These are phyloP conservation scores for Drosophila santomea DNA, from an alignment of 1,140 invertebrate species.

Conservation along the genomic window DNA sequence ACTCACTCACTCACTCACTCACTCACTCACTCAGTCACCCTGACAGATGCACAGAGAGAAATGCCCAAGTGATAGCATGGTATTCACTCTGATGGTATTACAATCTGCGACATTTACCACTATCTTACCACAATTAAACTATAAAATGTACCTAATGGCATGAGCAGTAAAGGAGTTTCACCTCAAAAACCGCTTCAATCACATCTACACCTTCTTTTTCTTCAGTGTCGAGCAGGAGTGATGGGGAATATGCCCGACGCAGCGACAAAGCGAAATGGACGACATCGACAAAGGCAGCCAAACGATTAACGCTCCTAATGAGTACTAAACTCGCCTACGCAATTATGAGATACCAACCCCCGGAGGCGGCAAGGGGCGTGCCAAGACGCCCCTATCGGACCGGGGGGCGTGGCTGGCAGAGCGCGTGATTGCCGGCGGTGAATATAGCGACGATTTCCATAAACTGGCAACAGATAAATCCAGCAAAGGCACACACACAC, in stretches of 20 bases:
- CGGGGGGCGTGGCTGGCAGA: conserved; percentile 21
- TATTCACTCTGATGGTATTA: no score
- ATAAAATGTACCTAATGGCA: no score
- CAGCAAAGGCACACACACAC: background rate
- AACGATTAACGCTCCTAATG: conserved; percentile 79
- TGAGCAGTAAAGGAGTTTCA: no score
- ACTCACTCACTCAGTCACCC: background rate
- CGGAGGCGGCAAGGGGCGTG: background rate
- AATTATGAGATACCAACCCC: conserved; percentile 72
- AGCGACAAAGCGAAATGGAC: conserved; percentile 45
- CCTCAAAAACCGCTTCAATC: no score
- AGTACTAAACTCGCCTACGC: conserved; percentile 77
- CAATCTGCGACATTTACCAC: no score
- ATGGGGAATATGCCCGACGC: background rate
- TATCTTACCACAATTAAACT: no score
- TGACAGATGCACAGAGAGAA: background rate
- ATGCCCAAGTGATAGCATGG: background rate
- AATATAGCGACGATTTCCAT: conserved; percentile 25
- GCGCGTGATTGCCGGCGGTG: conserved; percentile 58
- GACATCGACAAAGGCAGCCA: conserved; percentile 44
- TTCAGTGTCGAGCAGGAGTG: background rate
- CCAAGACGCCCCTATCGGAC: background rate
- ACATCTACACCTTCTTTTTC: background rate
- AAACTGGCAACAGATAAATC: conserved; percentile 29
- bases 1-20: background rate